Conservation (phyloP, 2,888 invertebrate genomes). For the Acanthosepion lycidas region DNA sequence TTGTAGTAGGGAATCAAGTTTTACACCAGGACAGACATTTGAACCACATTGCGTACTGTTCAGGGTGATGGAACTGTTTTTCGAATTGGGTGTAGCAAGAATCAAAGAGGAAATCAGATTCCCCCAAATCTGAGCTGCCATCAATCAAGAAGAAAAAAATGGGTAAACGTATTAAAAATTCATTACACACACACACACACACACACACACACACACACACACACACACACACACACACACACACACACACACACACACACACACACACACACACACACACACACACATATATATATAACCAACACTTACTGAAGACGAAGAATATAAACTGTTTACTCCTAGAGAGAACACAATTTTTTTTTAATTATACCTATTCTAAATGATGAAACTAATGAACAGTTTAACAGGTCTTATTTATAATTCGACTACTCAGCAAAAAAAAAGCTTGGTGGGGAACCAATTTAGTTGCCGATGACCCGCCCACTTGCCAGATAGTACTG, state of each 20-base stretch:
- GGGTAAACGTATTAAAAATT: neutral
- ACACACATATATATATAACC: neutral
- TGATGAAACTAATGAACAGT: neutral
- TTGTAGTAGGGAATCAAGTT: neutral
- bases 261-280: too few species aligned
- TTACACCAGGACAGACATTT: constrained; percentile 63
- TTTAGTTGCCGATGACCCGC: too few species aligned
- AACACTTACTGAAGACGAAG: neutral
- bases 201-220: too few species aligned
- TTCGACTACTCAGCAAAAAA: too few species aligned
- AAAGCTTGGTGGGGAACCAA: too few species aligned
- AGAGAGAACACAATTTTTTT: neutral
- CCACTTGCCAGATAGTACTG: too few species aligned
- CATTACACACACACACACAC: too few species aligned
- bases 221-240: too few species aligned
- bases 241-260: too few species aligned
- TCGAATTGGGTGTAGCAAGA: constrained; percentile 52
- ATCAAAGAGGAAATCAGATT: constrained; percentile 80
- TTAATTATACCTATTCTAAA: neutral
- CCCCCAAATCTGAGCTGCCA: constrained; percentile 92
- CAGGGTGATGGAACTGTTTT: constrained; percentile 24
- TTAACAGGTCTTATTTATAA: neutral
- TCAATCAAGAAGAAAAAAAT: neutral
- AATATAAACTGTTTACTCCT: neutral
- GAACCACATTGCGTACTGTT: constrained; percentile 68